Base-by-base conservation (phyloP, 2,888 invertebrate species). In the Coenonympha arcania region DNA sequence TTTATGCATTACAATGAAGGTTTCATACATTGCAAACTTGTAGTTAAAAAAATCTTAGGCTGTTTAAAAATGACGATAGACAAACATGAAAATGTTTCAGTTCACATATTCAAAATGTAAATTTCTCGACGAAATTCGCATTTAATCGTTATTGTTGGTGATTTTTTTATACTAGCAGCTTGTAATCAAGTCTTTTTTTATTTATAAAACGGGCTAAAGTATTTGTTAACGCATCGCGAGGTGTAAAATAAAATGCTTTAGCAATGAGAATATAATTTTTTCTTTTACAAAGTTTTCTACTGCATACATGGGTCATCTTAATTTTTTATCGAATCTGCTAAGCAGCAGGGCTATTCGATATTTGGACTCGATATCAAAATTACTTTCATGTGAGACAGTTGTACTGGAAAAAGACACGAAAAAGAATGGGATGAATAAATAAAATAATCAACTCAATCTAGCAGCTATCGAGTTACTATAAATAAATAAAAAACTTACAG, bases 221-320 rank as follows among this genome's bases (percentile, higher is more conserved):
- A 79, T 75, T 67, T 80, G 79, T 84, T 69, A 80, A 76, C 69
- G 70, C 77, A 81, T 75, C 69, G 71, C 68, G 15, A 72, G 75
- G 73, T 81, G 79, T 83, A 73, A 71, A 80, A 81, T 81, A 79
- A 77, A 79, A 78, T 79, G 79, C 75, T 80, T 80, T 75, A 78
- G 79, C 75, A 66, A 74, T 71, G 65, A 69, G 66, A 54, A 20
- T 24, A 20, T 24, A 44, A 64, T 55, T 71, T 68, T 73, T 76
- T 79, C 79, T 68, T 73, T 75, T 80, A 66, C 41, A 31, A 42
- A 41, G 30, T 41, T 8, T 41, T 40, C 24, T 15, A n/a, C 22
- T 50, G 13, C 6, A 34, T 40, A 43, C 30, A 42, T 39, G 24
- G 26, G 30, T 31, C 43, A 48, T 44, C 50, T 50, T 20, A 28